Evolutionary conservation across 2,797 vertebrate genomes (phyloP).

Genomic region (Tachyglossus aculeatus): DNA sequence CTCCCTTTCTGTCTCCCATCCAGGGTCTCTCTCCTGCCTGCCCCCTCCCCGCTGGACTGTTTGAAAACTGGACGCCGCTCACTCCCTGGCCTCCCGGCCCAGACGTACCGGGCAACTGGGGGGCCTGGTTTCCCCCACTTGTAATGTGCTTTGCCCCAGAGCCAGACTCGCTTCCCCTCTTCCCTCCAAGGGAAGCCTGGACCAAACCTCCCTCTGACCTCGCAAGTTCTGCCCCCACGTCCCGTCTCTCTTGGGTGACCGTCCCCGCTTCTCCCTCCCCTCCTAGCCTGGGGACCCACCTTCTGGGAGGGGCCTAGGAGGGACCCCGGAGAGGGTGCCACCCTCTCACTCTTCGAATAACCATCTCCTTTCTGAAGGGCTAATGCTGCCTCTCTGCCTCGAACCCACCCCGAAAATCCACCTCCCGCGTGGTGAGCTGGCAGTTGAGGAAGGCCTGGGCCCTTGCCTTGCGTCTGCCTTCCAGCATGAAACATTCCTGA

Average conservation of each 20-base stretch:
- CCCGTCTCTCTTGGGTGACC: too few relatives aligned
- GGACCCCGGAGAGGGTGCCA: too few relatives aligned
- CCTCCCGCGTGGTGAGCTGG: not conserved
- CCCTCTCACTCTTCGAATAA: too few relatives aligned
- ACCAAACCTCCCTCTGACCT: slow-evolving; percentile 18
- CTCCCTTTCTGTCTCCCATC: slow-evolving; percentile 8
- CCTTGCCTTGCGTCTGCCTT: not conserved
- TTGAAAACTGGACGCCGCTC: slow-evolving; percentile 51
- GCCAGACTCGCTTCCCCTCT: not conserved
- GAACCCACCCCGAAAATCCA: not conserved
- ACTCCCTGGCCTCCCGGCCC: slow-evolving; percentile 15
- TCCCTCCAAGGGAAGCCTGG: not conserved
- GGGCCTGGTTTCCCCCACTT: not conserved
- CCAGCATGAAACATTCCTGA: slow-evolving; percentile 47
- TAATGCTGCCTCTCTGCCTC: not conserved
- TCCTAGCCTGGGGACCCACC: not conserved
- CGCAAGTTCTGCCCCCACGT: not conserved
- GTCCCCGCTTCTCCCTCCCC: not conserved
- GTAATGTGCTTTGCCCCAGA: not conserved
- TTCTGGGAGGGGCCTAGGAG: too few relatives aligned
- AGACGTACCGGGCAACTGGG: not conserved
- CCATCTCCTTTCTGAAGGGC: slow-evolving; percentile 7
- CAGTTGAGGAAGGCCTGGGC: slow-evolving; percentile 13
- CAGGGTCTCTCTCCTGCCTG: slow-evolving; percentile 46
- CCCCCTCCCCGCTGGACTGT: slow-evolving; percentile 37